These are phyloP conservation scores for Orthonychiurus folsomi DNA, from an alignment of 2,888 invertebrate species.

Conservation along the genomic window DNA sequence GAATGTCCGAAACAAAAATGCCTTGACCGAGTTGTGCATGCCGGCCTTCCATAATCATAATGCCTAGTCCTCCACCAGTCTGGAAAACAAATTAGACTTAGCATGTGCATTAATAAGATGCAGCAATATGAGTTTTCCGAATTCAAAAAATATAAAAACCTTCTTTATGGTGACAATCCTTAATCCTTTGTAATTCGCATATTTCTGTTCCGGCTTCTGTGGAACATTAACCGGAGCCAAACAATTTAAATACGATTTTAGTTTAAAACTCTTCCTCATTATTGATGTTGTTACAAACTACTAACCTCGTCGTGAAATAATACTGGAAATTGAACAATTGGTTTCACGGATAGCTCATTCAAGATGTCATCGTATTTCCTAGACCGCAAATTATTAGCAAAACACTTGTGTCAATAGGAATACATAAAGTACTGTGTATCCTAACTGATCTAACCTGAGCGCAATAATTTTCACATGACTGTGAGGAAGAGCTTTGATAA, in stretches of 20 bases:
- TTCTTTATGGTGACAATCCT: conserved; percentile 74
- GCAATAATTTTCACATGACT: conserved; percentile 65
- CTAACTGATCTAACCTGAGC: conserved; percentile 57
- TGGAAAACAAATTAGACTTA: not conserved
- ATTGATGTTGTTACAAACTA: not conserved
- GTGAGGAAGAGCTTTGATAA: conserved; percentile 73
- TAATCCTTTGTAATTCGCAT: conserved; percentile 66
- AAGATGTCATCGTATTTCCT: not conserved
- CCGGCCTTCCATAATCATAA: conserved; percentile 91
- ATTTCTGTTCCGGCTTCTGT: conserved; percentile 61
- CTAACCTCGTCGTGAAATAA: conserved; percentile 70
- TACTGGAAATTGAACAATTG: conserved; percentile 74
- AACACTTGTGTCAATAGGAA: not conserved
- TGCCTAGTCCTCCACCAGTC: conserved; percentile 61
- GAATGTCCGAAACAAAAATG: conserved; percentile 86
- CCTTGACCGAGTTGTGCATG: conserved; percentile 85
- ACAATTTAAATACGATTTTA: conserved; percentile 1
- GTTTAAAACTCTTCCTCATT: not conserved
- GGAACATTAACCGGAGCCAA: conserved; percentile 54
- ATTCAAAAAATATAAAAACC: conserved; percentile 53
- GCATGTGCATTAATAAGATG: not conserved
- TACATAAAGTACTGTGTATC: not conserved
- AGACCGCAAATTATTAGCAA: not conserved
- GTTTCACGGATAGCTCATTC: conserved; percentile 75
- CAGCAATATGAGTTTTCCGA: not conserved